phyloP scores from a whole-genome alignment of 2,888 invertebrate species.

The Lasioglossum pauxillum region DNA sequence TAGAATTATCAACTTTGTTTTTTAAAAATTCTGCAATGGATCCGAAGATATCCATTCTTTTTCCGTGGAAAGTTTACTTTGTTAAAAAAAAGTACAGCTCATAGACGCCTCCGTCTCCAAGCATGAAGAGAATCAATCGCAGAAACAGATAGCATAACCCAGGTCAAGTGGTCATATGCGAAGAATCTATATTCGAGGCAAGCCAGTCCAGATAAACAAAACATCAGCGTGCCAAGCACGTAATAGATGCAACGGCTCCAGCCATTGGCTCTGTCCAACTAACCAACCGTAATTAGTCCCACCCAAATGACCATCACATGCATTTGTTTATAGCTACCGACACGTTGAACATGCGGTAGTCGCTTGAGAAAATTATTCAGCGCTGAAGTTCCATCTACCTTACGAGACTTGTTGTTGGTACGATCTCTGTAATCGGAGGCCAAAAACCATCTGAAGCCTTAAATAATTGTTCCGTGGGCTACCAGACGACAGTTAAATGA shows the following conservation, averaged over 20 bases:
- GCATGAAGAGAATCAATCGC: neutral
- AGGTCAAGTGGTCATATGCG: neutral
- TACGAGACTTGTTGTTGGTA: neutral
- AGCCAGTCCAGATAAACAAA: neutral
- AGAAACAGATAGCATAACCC: neutral
- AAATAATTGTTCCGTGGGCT: too few species aligned
- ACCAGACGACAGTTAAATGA: too few species aligned
- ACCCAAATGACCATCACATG: neutral
- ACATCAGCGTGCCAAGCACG: neutral
- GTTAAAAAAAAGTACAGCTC: neutral
- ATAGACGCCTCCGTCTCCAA: neutral
- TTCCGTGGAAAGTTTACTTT: neutral
- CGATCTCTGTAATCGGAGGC: too few species aligned
- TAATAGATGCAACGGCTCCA: neutral
- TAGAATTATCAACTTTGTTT: neutral
- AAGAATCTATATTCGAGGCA: neutral
- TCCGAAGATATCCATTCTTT: too few species aligned
- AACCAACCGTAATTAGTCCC: neutral
- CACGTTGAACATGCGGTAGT: neutral
- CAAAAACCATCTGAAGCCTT: too few species aligned
- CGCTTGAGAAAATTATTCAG: neutral
- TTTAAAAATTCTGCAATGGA: too few species aligned
- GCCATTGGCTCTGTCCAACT: neutral
- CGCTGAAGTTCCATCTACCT: neutral
- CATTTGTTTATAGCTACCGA: neutral